These are phyloP conservation scores for Chaenogobius annularis DNA, from an alignment of 2,113 vertebrate species.

Conservation along the genomic window DNA sequence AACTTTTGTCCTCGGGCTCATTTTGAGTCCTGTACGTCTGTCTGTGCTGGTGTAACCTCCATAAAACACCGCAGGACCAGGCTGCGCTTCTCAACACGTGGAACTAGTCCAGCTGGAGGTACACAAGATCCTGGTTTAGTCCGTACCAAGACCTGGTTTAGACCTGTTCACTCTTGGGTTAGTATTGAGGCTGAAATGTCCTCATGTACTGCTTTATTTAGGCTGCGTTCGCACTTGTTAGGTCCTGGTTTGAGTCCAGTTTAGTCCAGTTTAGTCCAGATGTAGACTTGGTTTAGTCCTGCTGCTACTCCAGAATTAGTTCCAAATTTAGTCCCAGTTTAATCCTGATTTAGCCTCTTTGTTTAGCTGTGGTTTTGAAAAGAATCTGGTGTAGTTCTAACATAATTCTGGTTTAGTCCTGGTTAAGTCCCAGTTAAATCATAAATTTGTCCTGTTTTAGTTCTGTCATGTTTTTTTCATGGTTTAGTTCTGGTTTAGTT, in stretches of 20 bases:
- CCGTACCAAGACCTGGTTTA: background rate
- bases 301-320: too few relatives aligned
- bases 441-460: background rate
- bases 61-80: conserved; percentile 4
- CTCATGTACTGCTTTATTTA: background rate
- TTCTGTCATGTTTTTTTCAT: background rate
- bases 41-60: background rate
- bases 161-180: background rate
- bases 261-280: too few relatives aligned
- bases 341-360: too few relatives aligned
- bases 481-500: background rate
- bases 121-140: background rate
- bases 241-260: too few relatives aligned
- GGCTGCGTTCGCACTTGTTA: background rate
- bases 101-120: background rate
- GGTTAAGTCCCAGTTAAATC: background rate
- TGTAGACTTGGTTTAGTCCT: too few relatives aligned
- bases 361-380: too few relatives aligned
- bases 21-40: background rate
- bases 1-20: conserved; percentile 12
- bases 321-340: too few relatives aligned
- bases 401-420: too few relatives aligned
- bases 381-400: too few relatives aligned
- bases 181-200: background rate
- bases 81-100: background rate